phyloP scores from a whole-genome alignment of 2,888 invertebrate genomes.

The Rhopalosiphum nymphaeae region DNA sequence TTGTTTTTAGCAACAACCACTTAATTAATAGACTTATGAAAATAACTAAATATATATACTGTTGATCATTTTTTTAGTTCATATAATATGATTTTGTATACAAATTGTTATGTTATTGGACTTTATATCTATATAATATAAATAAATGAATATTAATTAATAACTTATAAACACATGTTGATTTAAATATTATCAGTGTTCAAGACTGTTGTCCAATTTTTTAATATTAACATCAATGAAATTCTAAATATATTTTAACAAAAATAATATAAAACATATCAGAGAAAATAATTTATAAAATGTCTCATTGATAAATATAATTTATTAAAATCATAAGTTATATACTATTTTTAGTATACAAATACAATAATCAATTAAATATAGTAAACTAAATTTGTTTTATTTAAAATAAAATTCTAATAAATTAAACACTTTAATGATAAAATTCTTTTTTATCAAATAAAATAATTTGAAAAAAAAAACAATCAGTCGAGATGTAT shows the following conservation, averaged over 20 bases:
- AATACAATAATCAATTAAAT: neutral
- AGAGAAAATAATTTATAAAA: neutral
- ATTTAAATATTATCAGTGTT: neutral
- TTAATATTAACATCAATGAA: neutral
- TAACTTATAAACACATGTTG: neutral
- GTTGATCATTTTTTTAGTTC: neutral
- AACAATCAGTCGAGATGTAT: slow-evolving; percentile 32
- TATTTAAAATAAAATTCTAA: slow-evolving; percentile 6
- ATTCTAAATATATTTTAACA: neutral
- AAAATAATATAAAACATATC: neutral
- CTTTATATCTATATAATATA: neutral
- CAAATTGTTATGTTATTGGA: neutral
- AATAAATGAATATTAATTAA: neutral
- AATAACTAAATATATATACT: neutral
- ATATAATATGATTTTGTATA: neutral
- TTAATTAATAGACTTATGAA: too few species aligned
- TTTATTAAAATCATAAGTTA: neutral
- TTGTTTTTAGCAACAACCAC: neutral
- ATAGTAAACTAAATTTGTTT: neutral
- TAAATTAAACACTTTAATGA: slow-evolving; percentile 28
- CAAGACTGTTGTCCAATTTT: neutral
- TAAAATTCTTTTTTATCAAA: slow-evolving; percentile 10
- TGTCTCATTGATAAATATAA: neutral
- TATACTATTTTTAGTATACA: neutral
- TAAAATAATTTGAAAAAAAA: slow-evolving; percentile 8